Base-by-base conservation (phyloP, 2,888 invertebrate genomes). In the Heterodera filipjevi region DNA sequence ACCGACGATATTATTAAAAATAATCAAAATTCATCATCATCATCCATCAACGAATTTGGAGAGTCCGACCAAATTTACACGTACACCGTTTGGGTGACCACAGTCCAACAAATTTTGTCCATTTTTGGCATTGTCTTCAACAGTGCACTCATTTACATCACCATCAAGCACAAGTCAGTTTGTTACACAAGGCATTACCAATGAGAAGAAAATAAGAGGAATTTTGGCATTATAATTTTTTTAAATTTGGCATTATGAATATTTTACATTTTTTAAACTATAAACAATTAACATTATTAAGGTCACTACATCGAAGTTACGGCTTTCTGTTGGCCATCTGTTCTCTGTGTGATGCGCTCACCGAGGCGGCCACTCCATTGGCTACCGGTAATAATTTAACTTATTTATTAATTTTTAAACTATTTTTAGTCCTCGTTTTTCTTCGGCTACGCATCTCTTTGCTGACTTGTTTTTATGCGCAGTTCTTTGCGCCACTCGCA, bases 121-220 rank as follows among this genome's bases (percentile, higher is more conserved):
- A 53, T 74, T 53, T 12, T 74, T 46, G 75, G 49, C 16, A 53
- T 74, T 53, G 49, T 32, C 44, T 14, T 74, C 2, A 74, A 74
- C 66, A 39, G 27, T 14, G 35, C 75, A 27, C 39, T 74, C 1
- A 59, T 74, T 14, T 74, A 66, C 66, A 66, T 74, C 39, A 74
- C 75, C 22, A 39, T 59, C 16, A 74, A 74, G 44, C 59, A 74
- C 12, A 32, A 59, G 75, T 74, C 35, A n/a, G n/a, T n/a, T n/a
- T n/a, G n/a, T n/a, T n/a, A n/a, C n/a, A n/a, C n/a, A n/a, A n/a
- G n/a, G n/a, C n/a, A n/a, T n/a, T n/a, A n/a, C n/a, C n/a, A n/a
- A n/a, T n/a, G n/a, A n/a, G 12, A 39, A 39, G 39, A 39, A 12
- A 39, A 39, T 6, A 39, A 10, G 6, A 39, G 39, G 12, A 39